These are phyloP conservation scores for Phrynocephalus guinanensis DNA, from an alignment of 2,797 vertebrate species.

Conservation along the genomic window DNA sequence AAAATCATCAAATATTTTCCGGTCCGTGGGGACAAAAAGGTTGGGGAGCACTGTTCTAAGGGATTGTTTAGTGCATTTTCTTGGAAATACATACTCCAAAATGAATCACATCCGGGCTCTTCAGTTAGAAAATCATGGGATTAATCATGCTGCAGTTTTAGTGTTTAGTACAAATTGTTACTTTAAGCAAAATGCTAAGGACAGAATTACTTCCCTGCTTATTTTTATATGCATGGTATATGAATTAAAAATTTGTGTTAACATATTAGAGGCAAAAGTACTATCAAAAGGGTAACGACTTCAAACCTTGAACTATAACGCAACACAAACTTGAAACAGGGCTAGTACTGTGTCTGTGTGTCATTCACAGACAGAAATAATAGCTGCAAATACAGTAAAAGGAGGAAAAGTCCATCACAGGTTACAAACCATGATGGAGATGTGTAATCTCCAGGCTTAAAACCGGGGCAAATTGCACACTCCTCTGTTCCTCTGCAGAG, in stretches of 20 bases:
- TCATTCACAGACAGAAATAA: not conserved
- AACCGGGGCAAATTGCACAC: too few species aligned
- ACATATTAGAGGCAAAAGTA: not conserved
- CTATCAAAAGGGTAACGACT: not conserved
- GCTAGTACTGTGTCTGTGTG: not conserved
- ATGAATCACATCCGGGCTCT: slow-evolving; percentile 23
- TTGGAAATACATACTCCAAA: slow-evolving; percentile 41
- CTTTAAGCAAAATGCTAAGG: slow-evolving; percentile 39
- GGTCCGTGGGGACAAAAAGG: too few species aligned
- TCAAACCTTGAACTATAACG: not conserved
- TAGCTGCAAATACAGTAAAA: not conserved
- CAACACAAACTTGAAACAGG: not conserved
- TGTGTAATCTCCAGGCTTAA: too few species aligned
- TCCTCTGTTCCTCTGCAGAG: too few species aligned
- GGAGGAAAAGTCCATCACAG: too few species aligned
- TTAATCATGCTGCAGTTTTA: slow-evolving; percentile 35
- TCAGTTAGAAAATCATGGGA: not conserved
- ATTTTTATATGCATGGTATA: not conserved
- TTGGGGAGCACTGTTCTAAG: slow-evolving; percentile 10
- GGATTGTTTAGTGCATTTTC: slow-evolving; percentile 42
- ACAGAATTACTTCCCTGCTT: slow-evolving; percentile 4
- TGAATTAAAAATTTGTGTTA: not conserved
- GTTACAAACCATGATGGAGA: too few species aligned
- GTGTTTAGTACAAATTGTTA: slow-evolving; percentile 5
- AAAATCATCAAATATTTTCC: too few species aligned